These are phyloP conservation scores for Scyliorhinus canicula DNA, from an alignment of 2,797 vertebrate genomes.

Conservation along the genomic window DNA sequence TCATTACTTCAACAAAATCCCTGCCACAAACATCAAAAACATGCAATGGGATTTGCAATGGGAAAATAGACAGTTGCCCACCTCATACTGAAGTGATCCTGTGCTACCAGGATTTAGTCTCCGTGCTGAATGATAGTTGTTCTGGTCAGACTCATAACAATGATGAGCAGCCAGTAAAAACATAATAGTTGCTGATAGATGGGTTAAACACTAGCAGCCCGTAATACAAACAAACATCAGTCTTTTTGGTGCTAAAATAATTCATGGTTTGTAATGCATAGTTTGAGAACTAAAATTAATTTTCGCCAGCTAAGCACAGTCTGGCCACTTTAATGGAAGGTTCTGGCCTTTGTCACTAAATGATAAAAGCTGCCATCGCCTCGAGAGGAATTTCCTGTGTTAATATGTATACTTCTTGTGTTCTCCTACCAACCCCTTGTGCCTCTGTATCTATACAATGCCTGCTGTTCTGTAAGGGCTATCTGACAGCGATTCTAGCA, in stretches of 20 bases:
- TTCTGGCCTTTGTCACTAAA: constrained; percentile 49
- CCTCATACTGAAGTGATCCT: not conserved
- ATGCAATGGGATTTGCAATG: not conserved
- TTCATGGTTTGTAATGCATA: not conserved
- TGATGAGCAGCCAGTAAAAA: not conserved
- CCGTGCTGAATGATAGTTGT: not conserved
- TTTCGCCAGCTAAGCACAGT: not conserved
- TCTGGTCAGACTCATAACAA: not conserved
- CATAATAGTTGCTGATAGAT: not conserved
- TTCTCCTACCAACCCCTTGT: constrained; percentile 52
- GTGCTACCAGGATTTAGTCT: not conserved
- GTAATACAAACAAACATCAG: not conserved
- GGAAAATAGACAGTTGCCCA: not conserved
- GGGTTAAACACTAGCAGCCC: not conserved
- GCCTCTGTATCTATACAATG: constrained; percentile 60
- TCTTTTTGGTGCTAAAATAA: not conserved
- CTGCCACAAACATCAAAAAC: not conserved
- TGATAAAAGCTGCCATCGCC: constrained; percentile 56
- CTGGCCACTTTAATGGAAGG: not conserved
- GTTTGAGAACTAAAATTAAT: not conserved
- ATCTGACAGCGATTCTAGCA: constrained; percentile 72
- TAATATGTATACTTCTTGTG: constrained; percentile 56
- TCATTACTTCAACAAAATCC: not conserved
- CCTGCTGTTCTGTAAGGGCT: constrained; percentile 61
- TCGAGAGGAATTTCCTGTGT: constrained; percentile 59